Conservation (phyloP, 2,113 vertebrate species). For the Rana temporaria region DNA sequence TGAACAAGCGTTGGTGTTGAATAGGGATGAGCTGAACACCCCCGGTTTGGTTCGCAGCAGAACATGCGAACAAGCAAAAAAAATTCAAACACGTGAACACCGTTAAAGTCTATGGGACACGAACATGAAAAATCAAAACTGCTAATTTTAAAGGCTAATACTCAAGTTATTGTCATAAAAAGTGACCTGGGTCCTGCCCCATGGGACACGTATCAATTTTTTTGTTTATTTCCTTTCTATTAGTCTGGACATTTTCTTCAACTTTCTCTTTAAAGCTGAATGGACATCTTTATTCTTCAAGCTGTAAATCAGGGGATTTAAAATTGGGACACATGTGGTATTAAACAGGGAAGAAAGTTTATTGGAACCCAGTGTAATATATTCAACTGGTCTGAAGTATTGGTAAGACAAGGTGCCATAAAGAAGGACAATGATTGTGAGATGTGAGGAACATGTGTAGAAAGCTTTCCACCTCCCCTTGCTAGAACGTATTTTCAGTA, state of each 20-base stretch:
- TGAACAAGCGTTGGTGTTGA: no score
- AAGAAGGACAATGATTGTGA: conserved; percentile 47
- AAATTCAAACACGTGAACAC: no score
- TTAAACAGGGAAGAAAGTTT: conserved; percentile 57
- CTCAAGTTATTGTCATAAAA: no score
- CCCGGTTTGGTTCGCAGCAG: no score
- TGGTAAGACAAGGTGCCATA: conserved; percentile 59
- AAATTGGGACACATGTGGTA: conserved; percentile 56
- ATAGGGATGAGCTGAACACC: no score
- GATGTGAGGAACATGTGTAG: conserved; percentile 51
- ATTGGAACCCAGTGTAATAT: conserved; percentile 50
- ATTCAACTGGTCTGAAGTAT: conserved; percentile 18
- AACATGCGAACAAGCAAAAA: no score
- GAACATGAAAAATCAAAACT: no score
- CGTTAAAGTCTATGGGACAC: no score
- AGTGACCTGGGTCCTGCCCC: no score
- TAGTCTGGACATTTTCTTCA: not conserved
- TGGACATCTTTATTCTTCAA: conserved; percentile 60
- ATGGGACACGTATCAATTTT: no score
- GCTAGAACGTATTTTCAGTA: conserved; percentile 2
- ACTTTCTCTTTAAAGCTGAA: conserved; percentile 22
- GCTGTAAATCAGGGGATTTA: conserved; percentile 60
- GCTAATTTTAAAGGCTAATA: no score
- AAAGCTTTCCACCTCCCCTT: not conserved
- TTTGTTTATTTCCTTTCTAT: no score